These are phyloP conservation scores for Clamator glandarius DNA, from an alignment of 2,797 vertebrate species.

Conservation along the genomic window DNA sequence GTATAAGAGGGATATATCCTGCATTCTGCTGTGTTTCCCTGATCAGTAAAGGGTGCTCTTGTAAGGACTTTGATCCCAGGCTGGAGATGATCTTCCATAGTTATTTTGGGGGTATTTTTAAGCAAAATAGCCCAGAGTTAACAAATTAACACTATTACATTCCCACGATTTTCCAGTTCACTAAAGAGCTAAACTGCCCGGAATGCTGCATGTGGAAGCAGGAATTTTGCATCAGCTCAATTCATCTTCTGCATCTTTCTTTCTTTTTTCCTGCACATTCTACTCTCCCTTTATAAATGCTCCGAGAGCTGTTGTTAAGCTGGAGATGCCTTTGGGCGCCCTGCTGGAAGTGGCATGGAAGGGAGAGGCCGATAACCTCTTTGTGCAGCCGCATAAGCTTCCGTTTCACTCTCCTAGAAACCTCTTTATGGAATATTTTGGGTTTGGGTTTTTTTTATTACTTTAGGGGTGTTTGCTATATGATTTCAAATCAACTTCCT, in stretches of 20 bases:
- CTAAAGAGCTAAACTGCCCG: slow-evolving; percentile 13
- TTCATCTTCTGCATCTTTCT: not conserved
- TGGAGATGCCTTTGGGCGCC: not conserved
- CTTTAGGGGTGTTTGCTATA: slow-evolving; percentile 30
- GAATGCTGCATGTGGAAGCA: not conserved
- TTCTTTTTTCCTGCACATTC: too few relatives aligned
- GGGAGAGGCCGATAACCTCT: not conserved
- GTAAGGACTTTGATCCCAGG: not conserved
- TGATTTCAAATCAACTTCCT: slow-evolving; percentile 51
- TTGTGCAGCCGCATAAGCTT: not conserved
- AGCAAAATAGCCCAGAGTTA: not conserved
- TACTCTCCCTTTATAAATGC: not conserved
- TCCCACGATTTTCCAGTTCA: not conserved
- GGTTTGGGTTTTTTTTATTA: not conserved
- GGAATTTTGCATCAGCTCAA: not conserved
- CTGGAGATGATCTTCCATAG: not conserved
- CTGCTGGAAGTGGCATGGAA: not conserved
- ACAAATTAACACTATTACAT: not conserved
- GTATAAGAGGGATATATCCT: not conserved
- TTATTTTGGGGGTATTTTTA: not conserved
- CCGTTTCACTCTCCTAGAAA: not conserved
- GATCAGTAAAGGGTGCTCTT: not conserved
- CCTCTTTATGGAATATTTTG: not conserved
- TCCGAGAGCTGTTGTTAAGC: not conserved
- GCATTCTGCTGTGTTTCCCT: not conserved